Evolutionary conservation across 2,113 vertebrate genomes (phyloP).

Genomic region (Trachemys scripta): DNA sequence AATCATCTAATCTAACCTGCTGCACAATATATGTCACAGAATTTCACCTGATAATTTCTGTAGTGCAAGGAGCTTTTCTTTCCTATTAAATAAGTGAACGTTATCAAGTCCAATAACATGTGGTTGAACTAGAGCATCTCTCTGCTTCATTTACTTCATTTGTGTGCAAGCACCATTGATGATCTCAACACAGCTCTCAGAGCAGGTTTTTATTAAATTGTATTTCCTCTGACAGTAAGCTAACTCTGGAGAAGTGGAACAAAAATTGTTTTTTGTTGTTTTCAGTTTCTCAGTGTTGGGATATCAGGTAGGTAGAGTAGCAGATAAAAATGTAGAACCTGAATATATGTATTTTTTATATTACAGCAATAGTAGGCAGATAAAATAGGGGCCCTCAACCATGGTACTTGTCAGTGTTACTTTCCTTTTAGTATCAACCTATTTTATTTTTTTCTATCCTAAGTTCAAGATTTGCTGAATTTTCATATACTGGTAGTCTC

Average conservation of each 20-base stretch:
- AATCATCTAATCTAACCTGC: neutral
- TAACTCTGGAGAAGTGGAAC: neutral
- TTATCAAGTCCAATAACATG: neutral
- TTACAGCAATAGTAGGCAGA: neutral
- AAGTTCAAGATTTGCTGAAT: neutral
- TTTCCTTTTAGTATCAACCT: neutral
- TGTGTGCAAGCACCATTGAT: neutral
- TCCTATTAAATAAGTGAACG: conserved; percentile 12
- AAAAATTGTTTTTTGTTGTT: conserved; percentile 15
- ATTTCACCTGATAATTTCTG: neutral
- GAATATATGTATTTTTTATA: neutral
- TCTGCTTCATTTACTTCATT: conserved; percentile 45
- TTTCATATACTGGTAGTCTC: neutral
- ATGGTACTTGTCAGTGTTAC: neutral
- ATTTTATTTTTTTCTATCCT: neutral
- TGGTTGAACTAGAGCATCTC: neutral
- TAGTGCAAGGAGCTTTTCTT: neutral
- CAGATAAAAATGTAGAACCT: neutral
- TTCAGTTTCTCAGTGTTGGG: neutral
- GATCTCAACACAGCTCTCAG: neutral
- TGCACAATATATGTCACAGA: neutral
- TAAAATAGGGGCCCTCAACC: neutral
- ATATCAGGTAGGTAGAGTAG: neutral
- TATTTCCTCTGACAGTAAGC: neutral
- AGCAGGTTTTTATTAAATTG: conserved; percentile 43